Base-by-base conservation (phyloP, 1,140 invertebrate species). In the Antheraea mylitta region DNA sequence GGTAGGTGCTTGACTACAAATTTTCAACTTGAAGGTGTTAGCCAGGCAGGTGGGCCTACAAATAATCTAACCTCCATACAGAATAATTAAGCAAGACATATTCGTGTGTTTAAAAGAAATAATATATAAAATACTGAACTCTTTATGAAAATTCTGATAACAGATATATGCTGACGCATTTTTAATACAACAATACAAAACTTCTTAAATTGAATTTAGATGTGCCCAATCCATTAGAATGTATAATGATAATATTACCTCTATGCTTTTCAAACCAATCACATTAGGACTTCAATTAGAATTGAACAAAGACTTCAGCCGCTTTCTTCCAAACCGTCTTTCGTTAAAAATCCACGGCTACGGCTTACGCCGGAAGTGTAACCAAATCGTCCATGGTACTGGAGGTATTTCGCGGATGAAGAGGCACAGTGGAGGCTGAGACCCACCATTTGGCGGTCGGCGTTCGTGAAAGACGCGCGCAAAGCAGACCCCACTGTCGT, bases 401-500 rank as follows among this genome's bases (percentile, higher is more conserved):
- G 71, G 73, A 75, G 81, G 73, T 66, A 81, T 82, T 82, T 80
- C 76, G 76, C 78, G 79, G 80, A 74, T 78, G 80, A 81, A 68
- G 72, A 78, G 73, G 70, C 76, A 79, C 80, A 74, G n/a, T 67
- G 67, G 86, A 89, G 83, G 82, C 85, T 87, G 86, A 61, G 64
- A 7, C 64, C 70, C 58, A 72, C 60, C 86, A 91, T 78, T 90
- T 78, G 66, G 70, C 66, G 45, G 53, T 65, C 69, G 78, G 73
- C 78, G 78, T 73, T 66, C 80, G 81, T 66, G 67, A 62, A 70
- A 74, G 67, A 68, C 85, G 81, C 82, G 84, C 83, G 86, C 73
- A 53, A 53, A 53, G 13, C 45, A 13, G 45, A 53, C 9, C 22
- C 9, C 45, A 53, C 65, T 69, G 67, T 37, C 61, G 22, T n/a